Base-by-base conservation (phyloP, 1,140 invertebrate genomes). In the Brachionus koreanus region DNA sequence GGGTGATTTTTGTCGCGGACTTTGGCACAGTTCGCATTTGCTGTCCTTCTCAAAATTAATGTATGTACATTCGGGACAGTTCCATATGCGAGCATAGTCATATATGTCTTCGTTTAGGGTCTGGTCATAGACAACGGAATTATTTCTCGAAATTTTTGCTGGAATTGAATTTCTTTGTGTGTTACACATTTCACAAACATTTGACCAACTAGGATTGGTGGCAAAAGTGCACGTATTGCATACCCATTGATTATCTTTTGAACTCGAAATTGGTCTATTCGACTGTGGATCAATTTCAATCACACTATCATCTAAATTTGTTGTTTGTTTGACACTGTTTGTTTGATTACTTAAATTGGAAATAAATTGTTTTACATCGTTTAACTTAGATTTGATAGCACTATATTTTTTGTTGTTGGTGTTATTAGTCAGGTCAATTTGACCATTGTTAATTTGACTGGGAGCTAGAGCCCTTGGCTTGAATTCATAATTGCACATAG, bases 11-110 rank as follows among this genome's bases (percentile, higher is more conserved):
- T 69, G 10, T 3, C 75, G 75, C 23, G 46, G 46, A 12, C 12
- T 61, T 19, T 37, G 16, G 19, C 75, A 77, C 2, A 77, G 5
- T 16, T 42, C 46, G 35, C 75, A 77, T 57, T 57, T 35, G 6
- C 29, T 61, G 16, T 77, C 52, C 12, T 42, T 13, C 5, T 57
- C 46, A 37, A 57, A 52, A 61, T 77, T 77, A 13, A 77, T 77
- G 52, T 43, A 77, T 35, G 75, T 77, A 77, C 75, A 77, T 39
- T 77, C 52, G 10, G 33, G 10, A 61, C 75, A 77, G 10, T 9
- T 61, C 75, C 75, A 77, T 43, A 74, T 74, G 43, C 69, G 69
- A 74, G 69, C 69, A 74, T 74, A 74, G 33, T 74, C 69, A 19
- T 74, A 74, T n/a, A 74, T 74, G 23, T 46, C 42, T 46, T 74